Conservation (phyloP, 2,113 vertebrate species). For the Crotalus horridus region DNA sequence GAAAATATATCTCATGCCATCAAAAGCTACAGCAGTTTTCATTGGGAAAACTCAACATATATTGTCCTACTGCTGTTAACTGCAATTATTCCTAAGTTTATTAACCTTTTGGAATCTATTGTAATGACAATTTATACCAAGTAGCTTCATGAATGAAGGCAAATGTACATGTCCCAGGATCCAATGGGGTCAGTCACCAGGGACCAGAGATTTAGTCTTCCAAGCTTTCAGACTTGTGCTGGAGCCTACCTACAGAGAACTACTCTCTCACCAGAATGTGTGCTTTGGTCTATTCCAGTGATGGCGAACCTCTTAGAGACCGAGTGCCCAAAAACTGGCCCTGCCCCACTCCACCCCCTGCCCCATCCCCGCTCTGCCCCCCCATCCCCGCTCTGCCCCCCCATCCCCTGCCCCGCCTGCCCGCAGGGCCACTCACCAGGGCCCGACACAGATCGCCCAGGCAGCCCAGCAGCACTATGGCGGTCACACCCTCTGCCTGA, state of each 20-base stretch:
- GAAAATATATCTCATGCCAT: slow-evolving; percentile 33
- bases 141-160: neutral
- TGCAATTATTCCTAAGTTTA: slow-evolving; percentile 14
- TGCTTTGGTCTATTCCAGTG: neutral
- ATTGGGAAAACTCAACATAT: slow-evolving; percentile 34
- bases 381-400: no score
- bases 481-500: no score
- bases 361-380: no score
- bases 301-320: no score
- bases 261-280: neutral
- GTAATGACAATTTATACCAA: neutral
- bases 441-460: no score
- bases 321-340: no score
- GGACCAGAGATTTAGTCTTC: neutral
- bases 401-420: no score
- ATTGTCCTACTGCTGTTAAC: slow-evolving; percentile 6
- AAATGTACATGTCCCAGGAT: neutral
- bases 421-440: no score
- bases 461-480: no score
- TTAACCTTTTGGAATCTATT: neutral
- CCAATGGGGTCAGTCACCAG: neutral
- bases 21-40: slow-evolving; percentile 37
- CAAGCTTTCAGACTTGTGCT: no score
- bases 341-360: no score
- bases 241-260: neutral